Evolutionary conservation across 2,888 invertebrate genomes (phyloP).

Genomic region (Anaspis maculata): DNA sequence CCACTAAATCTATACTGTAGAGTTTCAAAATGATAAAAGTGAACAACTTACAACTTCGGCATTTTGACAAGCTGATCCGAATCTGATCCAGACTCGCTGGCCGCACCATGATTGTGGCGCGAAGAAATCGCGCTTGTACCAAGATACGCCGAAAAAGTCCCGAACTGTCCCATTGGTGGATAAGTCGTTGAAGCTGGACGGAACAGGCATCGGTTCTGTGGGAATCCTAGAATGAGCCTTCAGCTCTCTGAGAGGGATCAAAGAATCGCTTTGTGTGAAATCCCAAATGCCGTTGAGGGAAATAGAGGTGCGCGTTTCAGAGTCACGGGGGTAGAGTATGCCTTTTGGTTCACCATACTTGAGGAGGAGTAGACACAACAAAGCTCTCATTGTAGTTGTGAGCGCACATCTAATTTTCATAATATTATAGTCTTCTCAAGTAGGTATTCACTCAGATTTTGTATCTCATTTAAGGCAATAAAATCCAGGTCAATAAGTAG

Average conservation of each 20-base stretch:
- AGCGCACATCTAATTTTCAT: no score
- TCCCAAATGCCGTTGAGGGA: constrained; percentile 83
- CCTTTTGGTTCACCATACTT: constrained; percentile 14
- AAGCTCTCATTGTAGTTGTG: no score
- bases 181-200: constrained; percentile 91
- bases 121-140: constrained; percentile 84
- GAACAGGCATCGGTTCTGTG: constrained; percentile 98
- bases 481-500: no score
- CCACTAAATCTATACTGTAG: constrained; percentile 73
- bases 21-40: background rate
- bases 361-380: no score
- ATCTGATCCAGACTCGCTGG: constrained; percentile 72
- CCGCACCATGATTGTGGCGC: constrained; percentile 66
- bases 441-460: no score
- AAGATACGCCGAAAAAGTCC: constrained; percentile 90
- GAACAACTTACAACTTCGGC: constrained; percentile 73
- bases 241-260: no score
- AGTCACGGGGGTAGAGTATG: constrained; percentile 20
- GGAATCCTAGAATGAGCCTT: no score
- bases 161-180: constrained; percentile 66
- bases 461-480: no score
- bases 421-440: no score
- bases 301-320: constrained; percentile 63
- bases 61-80: constrained; percentile 87
- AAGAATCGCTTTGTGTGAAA: constrained; percentile 63